phyloP scores from a whole-genome alignment of 2,888 invertebrate genomes.

The Orthosia gracilis region DNA sequence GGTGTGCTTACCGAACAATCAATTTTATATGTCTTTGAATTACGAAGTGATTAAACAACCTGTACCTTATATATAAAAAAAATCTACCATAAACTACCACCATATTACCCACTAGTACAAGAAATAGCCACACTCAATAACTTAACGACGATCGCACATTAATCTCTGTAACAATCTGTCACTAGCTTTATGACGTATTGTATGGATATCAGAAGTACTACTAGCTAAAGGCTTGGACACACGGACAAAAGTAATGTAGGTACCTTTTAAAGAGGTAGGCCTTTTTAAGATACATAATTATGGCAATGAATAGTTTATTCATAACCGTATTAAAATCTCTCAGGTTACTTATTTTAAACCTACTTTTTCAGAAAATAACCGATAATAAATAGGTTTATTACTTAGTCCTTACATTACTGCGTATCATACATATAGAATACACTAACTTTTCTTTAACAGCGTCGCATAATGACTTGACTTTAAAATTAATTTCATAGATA shows the following conservation, averaged over 20 bases:
- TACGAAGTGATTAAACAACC: not conserved
- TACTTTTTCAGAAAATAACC: too few relatives aligned
- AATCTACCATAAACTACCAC: not conserved
- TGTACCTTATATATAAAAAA: constrained; percentile 19
- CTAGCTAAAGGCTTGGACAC: constrained; percentile 27
- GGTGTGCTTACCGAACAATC: not conserved
- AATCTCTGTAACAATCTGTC: constrained; percentile 45
- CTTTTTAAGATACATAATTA: too few relatives aligned
- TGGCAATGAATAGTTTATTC: too few relatives aligned
- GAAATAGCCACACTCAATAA: constrained; percentile 22
- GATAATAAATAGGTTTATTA: too few relatives aligned
- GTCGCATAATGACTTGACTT: too few relatives aligned
- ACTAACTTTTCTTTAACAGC: too few relatives aligned
- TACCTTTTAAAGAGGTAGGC: too few relatives aligned
- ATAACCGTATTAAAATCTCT: too few relatives aligned
- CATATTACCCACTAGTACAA: constrained; percentile 9
- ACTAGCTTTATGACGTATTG: constrained; percentile 52
- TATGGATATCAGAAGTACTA: constrained; percentile 33
- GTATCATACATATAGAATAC: too few relatives aligned
- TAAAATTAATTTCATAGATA: too few relatives aligned
- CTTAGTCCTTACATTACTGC: too few relatives aligned
- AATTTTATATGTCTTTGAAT: not conserved
- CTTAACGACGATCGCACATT: constrained; percentile 18
- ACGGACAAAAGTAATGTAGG: not conserved
- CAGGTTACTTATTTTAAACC: too few relatives aligned